A percentile compares a stretch with the other conserved stretches of the same genome.
Evolutionary conservation across 2,888 invertebrate species (phyloP).

Genomic region (Drosophila quinaria): DNA sequence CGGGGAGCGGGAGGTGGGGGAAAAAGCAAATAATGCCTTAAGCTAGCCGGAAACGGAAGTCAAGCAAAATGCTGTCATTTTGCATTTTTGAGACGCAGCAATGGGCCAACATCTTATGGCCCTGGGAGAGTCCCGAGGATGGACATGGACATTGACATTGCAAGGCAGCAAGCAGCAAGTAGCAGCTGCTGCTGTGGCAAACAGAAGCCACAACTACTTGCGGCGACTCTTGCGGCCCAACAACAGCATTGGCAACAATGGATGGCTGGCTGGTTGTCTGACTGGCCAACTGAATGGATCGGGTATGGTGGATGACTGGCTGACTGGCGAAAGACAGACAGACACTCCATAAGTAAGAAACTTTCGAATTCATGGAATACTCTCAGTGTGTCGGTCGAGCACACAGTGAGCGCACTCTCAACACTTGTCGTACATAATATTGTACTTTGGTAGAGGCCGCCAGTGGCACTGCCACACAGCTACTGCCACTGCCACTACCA

Average conservation of each 20-base stretch:
- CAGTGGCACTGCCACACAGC: constrained; percentile 29
- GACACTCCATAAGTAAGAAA: constrained; percentile 50
- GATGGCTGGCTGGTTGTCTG: constrained; percentile 32
- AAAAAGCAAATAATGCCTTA: constrained; percentile 55
- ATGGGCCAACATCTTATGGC: constrained; percentile 20
- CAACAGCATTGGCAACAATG: constrained; percentile 49
- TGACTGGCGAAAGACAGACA: constrained; percentile 34
- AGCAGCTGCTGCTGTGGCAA: constrained; percentile 31
- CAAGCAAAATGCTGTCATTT: constrained; percentile 74
- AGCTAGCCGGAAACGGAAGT: constrained; percentile 74
- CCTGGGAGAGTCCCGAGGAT: constrained; percentile 29
- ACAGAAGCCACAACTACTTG: constrained; percentile 56
- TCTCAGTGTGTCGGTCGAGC: constrained; percentile 30
- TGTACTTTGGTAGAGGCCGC: constrained; percentile 64
- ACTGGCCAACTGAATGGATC: constrained; percentile 19
- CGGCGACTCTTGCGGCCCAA: constrained; percentile 48
- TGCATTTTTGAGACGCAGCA: constrained; percentile 57
- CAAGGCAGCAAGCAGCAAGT: constrained; percentile 31
- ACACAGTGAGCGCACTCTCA: constrained; percentile 44
- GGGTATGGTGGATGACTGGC: constrained; percentile 20
- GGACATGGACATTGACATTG: constrained; percentile 71
- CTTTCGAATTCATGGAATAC: constrained; percentile 65
- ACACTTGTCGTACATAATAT: constrained; percentile 72
- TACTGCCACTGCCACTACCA: constrained; percentile 1
- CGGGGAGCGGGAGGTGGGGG: constrained; percentile 5